phyloP scores from a whole-genome alignment of 2,113 vertebrate species.

The Pipa parva region DNA sequence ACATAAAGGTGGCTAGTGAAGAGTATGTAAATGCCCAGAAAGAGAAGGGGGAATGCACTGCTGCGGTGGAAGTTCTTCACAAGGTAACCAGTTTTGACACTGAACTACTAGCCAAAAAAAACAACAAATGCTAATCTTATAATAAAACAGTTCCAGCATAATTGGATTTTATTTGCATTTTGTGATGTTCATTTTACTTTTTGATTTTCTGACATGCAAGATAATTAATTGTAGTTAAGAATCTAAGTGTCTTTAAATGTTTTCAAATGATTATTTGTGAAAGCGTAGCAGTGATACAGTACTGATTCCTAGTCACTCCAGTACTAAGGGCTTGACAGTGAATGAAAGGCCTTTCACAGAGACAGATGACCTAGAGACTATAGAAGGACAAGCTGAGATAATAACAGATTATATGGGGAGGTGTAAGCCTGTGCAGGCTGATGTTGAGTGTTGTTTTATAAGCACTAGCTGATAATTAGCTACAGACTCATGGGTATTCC shows the following conservation, averaged over 20 bases:
- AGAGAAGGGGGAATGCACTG: conserved; percentile 29
- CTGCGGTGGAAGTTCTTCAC: conserved; percentile 32
- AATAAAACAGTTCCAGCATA: too few relatives aligned
- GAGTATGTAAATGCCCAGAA: conserved; percentile 14
- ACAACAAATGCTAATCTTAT: too few relatives aligned
- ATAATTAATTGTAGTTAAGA: too few relatives aligned
- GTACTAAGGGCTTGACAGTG: conserved; percentile 5
- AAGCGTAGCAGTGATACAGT: background rate
- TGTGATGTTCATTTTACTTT: too few relatives aligned
- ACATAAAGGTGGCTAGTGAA: conserved; percentile 34
- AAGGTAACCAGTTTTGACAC: conserved; percentile 31
- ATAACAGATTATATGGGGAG: conserved; percentile 18
- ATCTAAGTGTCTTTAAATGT: too few relatives aligned
- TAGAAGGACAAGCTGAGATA: conserved; percentile 21
- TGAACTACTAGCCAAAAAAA: too few relatives aligned
- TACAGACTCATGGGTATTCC: too few relatives aligned
- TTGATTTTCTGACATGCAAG: too few relatives aligned
- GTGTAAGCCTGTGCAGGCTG: background rate
- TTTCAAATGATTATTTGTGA: too few relatives aligned
- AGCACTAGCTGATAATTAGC: too few relatives aligned
- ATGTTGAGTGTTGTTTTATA: background rate
- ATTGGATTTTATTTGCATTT: background rate
- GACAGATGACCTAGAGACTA: conserved; percentile 6
- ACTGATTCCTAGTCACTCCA: conserved; percentile 8
- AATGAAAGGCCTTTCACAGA: background rate